Conservation (phyloP, 2,113 vertebrate genomes). For the Dipodomys spectabilis region DNA sequence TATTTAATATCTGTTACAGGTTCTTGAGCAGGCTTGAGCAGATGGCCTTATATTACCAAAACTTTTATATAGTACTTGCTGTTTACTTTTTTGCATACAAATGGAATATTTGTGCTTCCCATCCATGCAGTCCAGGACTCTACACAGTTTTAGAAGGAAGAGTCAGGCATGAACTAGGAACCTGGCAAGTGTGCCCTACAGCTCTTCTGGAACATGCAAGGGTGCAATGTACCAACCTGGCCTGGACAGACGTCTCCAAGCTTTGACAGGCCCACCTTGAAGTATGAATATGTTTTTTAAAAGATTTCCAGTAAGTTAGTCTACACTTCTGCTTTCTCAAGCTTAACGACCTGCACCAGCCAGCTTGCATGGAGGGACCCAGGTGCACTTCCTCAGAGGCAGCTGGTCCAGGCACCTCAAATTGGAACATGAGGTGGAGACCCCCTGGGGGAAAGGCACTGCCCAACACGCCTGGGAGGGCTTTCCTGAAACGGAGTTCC, state of each 20-base stretch:
- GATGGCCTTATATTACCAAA: conserved; percentile 88
- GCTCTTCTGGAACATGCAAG: too few species aligned
- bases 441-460: conserved; percentile 1
- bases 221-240: conserved; percentile 41
- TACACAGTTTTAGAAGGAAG: background rate
- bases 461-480: conserved; percentile 47
- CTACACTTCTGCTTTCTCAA: conserved; percentile 80
- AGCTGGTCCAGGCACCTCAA: background rate
- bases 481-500: conserved; percentile 73
- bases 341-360: conserved; percentile 46
- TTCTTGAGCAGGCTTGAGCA: conserved; percentile 75
- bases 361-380: too few species aligned
- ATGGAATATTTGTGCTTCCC: conserved; percentile 86
- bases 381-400: too few species aligned
- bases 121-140: conserved; percentile 86
- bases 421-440: conserved; percentile 8
- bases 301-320: conserved; percentile 70
- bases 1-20: conserved; percentile 81
- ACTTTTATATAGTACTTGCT: conserved; percentile 88
- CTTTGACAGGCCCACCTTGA: conserved; percentile 61
- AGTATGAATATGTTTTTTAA: conserved; percentile 74
- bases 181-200: too few species aligned
- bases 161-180: too few species aligned
- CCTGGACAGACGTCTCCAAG: conserved; percentile 63
- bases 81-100: conserved; percentile 88